Evolutionary conservation across 2,888 invertebrate species (phyloP).

Genomic region (Eilema sororculum): DNA sequence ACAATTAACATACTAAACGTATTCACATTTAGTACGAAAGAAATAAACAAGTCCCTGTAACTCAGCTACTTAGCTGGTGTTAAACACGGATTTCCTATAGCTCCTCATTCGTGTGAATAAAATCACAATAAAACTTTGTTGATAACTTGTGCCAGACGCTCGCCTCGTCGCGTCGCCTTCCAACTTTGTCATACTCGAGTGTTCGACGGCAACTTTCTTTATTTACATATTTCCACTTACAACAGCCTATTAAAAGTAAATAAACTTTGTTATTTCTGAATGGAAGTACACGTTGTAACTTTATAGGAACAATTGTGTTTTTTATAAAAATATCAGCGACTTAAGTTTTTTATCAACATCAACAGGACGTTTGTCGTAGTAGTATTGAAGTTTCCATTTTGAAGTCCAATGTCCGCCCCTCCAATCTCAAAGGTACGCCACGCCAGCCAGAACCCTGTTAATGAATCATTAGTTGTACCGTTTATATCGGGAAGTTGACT

Average conservation of each 20-base stretch:
- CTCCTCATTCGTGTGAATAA: constrained; percentile 46
- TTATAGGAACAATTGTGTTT: constrained; percentile 6
- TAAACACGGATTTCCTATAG: constrained; percentile 42
- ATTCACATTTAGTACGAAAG: constrained; percentile 19
- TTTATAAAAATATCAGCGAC: background rate
- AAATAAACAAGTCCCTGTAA: constrained; percentile 34
- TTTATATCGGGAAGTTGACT: too few species aligned
- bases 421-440: background rate
- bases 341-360: background rate
- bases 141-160: constrained; percentile 30
- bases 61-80: constrained; percentile 40
- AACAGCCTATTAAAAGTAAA: constrained; percentile 44
- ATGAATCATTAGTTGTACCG: background rate
- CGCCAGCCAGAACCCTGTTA: background rate
- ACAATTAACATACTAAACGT: constrained; percentile 5
- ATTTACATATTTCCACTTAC: constrained; percentile 59
- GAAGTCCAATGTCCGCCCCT: background rate
- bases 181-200: constrained; percentile 63
- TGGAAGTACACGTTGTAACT: constrained; percentile 9
- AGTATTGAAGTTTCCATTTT: background rate
- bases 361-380: background rate
- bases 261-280: constrained; percentile 14
- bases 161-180: constrained; percentile 30
- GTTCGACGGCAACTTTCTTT: constrained; percentile 52
- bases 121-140: constrained; percentile 62